A percentile compares a stretch with the other conserved stretches of the same genome.
phyloP scores from a whole-genome alignment of 2,797 vertebrate genomes.

The Microctenopoma steveboyesi region DNA sequence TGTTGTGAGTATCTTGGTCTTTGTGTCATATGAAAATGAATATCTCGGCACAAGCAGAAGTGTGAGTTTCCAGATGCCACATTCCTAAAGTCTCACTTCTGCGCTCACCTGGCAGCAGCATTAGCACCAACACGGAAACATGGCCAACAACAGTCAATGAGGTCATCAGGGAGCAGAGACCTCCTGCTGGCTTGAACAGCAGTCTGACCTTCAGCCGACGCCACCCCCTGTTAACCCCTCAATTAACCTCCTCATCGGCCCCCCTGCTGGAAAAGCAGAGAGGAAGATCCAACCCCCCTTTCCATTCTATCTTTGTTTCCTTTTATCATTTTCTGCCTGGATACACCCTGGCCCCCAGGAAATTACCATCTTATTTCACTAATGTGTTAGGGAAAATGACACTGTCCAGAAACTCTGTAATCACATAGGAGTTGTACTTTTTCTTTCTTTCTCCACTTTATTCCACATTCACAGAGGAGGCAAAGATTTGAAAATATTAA shows the following conservation, averaged over 20 bases:
- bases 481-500: slow-evolving; percentile 54
- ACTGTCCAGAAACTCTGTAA: slow-evolving; percentile 69
- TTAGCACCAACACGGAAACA: slow-evolving; percentile 55
- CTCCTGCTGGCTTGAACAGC: slow-evolving; percentile 68
- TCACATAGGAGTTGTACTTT: slow-evolving; percentile 71
- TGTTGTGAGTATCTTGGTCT: not conserved
- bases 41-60: not conserved
- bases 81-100: slow-evolving; percentile 8
- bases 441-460: slow-evolving; percentile 43
- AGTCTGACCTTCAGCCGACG: slow-evolving; percentile 79
- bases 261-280: slow-evolving; percentile 54
- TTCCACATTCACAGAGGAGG: slow-evolving; percentile 33
- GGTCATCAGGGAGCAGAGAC: slow-evolving; percentile 60
- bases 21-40: not conserved
- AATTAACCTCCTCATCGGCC: slow-evolving; percentile 77
- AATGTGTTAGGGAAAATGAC: slow-evolving; percentile 75
- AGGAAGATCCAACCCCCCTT: slow-evolving; percentile 28
- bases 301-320: slow-evolving; percentile 65
- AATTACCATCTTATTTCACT: slow-evolving; percentile 84
- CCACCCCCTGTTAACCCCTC: slow-evolving; percentile 80
- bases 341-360: slow-evolving; percentile 71
- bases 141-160: slow-evolving; percentile 50
- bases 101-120: slow-evolving; percentile 42
- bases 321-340: slow-evolving; percentile 80
- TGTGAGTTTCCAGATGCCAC: slow-evolving; percentile 26